These are phyloP conservation scores for Caranx ignobilis DNA, from an alignment of 2,113 vertebrate genomes.

Conservation along the genomic window DNA sequence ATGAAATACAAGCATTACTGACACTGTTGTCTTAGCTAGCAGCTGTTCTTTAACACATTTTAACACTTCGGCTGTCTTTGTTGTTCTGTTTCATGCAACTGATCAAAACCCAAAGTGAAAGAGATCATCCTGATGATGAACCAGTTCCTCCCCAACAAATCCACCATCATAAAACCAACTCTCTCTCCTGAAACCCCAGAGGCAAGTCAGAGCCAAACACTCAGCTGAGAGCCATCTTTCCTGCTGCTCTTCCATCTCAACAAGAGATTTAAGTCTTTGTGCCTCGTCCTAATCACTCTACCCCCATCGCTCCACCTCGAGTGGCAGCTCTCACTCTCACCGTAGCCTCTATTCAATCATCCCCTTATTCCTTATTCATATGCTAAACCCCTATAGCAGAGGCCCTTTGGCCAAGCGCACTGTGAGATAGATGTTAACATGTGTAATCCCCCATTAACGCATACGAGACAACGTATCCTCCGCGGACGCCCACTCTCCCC, in stretches of 20 bases:
- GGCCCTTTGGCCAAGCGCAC: conserved; percentile 78
- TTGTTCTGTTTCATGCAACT: too few species aligned
- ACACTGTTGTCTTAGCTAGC: too few species aligned
- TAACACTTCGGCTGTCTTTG: too few species aligned
- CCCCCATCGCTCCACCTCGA: conserved; percentile 50
- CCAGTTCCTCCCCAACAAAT: not conserved
- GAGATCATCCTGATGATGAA: not conserved
- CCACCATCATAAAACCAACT: not conserved
- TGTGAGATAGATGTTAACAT: conserved; percentile 83
- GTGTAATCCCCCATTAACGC: conserved; percentile 86
- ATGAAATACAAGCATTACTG: too few species aligned
- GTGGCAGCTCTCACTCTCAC: conserved; percentile 78
- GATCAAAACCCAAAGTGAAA: not conserved
- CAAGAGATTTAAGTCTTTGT: conserved; percentile 57
- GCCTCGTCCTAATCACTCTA: conserved; percentile 61
- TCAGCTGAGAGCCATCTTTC: conserved; percentile 23
- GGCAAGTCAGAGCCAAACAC: conserved; percentile 7
- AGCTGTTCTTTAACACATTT: too few species aligned
- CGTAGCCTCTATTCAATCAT: conserved; percentile 72
- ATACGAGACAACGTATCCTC: conserved; percentile 71
- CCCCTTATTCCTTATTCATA: conserved; percentile 83
- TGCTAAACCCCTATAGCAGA: conserved; percentile 78
- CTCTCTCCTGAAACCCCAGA: conserved; percentile 10
- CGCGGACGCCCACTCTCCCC: conserved; percentile 74
- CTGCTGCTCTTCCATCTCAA: conserved; percentile 13